Evolutionary conservation across 2,113 vertebrate genomes (phyloP), one percentile per base, ranked within the genome.

Genomic region (Oreochromis aureus): DNA sequence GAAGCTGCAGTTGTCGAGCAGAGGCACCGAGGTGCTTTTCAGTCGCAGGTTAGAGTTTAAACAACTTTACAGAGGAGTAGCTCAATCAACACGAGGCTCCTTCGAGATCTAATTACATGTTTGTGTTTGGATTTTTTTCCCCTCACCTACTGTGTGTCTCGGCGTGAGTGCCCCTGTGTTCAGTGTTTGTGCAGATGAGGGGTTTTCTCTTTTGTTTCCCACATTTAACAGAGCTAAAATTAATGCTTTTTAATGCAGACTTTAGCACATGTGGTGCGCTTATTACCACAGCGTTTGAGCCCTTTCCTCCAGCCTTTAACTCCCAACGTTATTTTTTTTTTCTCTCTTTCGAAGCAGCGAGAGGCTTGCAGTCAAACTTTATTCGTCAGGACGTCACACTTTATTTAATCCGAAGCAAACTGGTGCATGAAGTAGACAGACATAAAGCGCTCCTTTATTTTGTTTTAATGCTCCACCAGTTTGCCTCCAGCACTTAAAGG

Each of bases 21-120:
- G 80, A 22, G 41, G 44, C 80, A 76, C 84, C 36, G 24, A 66
- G 56, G 53, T 44, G 19, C 34, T 71, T 55, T 80, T 86, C 80
- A 79, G 54, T 61, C n/a, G 19, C 55, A 51, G 66, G 84, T 78
- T 76, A 85, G 44, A 86, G 83, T 87, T 91, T 78, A 86, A 83
- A 87, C 71, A 82, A 80, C 86, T 85, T 86, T 66, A 63, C 86
- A 46, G 89, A 79, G 79, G 80, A 93, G 86, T 83, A 87, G 32
- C 91, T 94, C 91, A 66, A 15, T 93, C 87, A 55, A 91, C 91
- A 82, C 84, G 18, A 46, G 8, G 81, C 87, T 87, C 88, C 88
- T 36, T 73, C 10, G 59, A 81, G 87, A 85, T 92, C 91, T 91
- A 84, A 91, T 95, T 94, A 91, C 88, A 80, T 91, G 86, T 94